Conservation (phyloP, 2,888 invertebrate species). For the Euplexia lucipara region DNA sequence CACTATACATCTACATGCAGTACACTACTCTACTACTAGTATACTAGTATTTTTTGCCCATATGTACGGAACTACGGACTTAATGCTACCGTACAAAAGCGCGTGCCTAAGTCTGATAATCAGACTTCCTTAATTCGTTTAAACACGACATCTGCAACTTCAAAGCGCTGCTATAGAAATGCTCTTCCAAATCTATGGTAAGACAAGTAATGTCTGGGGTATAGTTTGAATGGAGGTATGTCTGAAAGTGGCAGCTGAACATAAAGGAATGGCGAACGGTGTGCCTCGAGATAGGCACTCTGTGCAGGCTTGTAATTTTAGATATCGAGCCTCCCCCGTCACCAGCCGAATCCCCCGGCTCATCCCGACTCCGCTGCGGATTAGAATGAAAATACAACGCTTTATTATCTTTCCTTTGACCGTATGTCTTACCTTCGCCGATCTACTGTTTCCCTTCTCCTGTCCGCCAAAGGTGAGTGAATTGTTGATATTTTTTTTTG, state of each 20-base stretch:
- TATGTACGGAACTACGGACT: background rate
- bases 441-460: conserved; percentile 75
- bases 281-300: conserved; percentile 86
- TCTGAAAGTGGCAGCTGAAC: conserved; percentile 88
- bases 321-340: conserved; percentile 84
- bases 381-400: conserved; percentile 89
- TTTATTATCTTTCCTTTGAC: conserved; percentile 89
- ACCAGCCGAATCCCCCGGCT: conserved; percentile 77
- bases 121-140: conserved; percentile 59
- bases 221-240: conserved; percentile 84
- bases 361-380: conserved; percentile 81
- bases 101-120: conserved; percentile 17
- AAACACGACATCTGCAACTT: conserved; percentile 65
- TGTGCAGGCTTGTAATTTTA: conserved; percentile 89
- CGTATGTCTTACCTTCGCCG: conserved; percentile 85
- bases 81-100: conserved; percentile 2
- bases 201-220: conserved; percentile 82
- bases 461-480: conserved; percentile 75
- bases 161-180: conserved; percentile 62
- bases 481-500: conserved; percentile 76
- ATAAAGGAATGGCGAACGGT: conserved; percentile 85
- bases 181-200: conserved; percentile 77
- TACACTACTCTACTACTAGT: background rate
- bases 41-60: background rate
- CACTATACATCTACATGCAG: background rate